Evolutionary conservation across 1,140 invertebrate species (phyloP).

Genomic region (Neodiprion pinetum): DNA sequence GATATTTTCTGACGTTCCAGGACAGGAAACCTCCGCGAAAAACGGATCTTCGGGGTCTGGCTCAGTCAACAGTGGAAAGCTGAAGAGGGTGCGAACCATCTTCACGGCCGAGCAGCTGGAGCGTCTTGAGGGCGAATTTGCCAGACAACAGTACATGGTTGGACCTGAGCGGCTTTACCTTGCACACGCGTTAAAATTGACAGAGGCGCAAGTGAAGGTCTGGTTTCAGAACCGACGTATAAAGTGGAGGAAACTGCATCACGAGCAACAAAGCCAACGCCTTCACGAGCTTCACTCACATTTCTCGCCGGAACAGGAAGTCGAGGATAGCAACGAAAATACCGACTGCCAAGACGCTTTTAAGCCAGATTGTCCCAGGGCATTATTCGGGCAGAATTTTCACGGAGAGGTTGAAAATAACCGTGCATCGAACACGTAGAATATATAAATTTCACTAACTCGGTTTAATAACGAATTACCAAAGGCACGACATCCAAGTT

Average conservation of each 20-base stretch:
- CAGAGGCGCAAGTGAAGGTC: conserved; percentile 94
- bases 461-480: not conserved
- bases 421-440: not conserved
- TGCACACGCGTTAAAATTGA: conserved; percentile 85
- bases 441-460: no score
- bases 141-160: conserved; percentile 94
- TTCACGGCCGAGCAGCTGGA: conserved; percentile 95
- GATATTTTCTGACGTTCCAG: conserved; percentile 28
- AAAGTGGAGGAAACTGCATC: conserved; percentile 94
- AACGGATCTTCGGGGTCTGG: conserved; percentile 39
- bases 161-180: conserved; percentile 90
- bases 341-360: conserved; percentile 47
- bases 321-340: conserved; percentile 56
- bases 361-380: not conserved
- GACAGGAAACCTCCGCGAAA: conserved; percentile 49
- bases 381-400: not conserved
- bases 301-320: conserved; percentile 49
- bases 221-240: conserved; percentile 98
- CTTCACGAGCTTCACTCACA: conserved; percentile 73
- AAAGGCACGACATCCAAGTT: not conserved
- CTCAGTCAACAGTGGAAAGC: conserved; percentile 43
- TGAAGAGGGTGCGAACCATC: conserved; percentile 89
- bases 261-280: conserved; percentile 89
- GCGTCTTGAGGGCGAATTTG: conserved; percentile 89
- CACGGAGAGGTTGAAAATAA: not conserved